A percentile compares a stretch with the other conserved stretches of the same genome.
Conservation (phyloP, 2,888 invertebrate species). For the Eupithecia subfuscata region DNA sequence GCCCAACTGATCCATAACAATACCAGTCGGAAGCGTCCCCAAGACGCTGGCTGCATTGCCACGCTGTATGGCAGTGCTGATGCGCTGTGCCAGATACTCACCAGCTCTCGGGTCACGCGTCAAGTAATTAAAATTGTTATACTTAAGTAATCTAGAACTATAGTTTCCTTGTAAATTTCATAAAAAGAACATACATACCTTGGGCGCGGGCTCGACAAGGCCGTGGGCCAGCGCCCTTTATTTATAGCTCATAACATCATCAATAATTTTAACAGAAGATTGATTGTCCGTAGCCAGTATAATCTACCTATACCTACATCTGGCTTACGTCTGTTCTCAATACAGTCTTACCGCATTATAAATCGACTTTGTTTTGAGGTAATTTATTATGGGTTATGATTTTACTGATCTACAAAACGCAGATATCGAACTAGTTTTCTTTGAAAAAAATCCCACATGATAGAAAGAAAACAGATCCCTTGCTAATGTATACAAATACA, state of each 20-base stretch:
- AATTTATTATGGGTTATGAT: background rate
- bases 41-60: too few relatives aligned
- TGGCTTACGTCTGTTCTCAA: conserved; percentile 36
- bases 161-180: background rate
- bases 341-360: conserved; percentile 11
- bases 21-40: too few relatives aligned
- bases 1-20: too few relatives aligned
- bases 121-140: too few relatives aligned
- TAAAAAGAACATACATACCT: background rate
- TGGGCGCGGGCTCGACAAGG: background rate
- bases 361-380: background rate
- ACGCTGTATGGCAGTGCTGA: too few relatives aligned
- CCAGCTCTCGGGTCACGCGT: too few relatives aligned
- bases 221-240: background rate
- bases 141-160: background rate
- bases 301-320: conserved; percentile 32
- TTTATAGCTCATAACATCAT: background rate
- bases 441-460: background rate
- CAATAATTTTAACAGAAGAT: conserved; percentile 27
- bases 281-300: conserved; percentile 34
- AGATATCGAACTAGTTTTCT: background rate
- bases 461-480: too few relatives aligned
- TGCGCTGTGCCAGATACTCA: too few relatives aligned
- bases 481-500: too few relatives aligned
- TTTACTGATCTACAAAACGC: background rate